Percentiles rank a stretch among this genome's conserved stretches.
phyloP scores from a whole-genome alignment of 2,888 invertebrate genomes.

The Holacanthella duospinosa region DNA sequence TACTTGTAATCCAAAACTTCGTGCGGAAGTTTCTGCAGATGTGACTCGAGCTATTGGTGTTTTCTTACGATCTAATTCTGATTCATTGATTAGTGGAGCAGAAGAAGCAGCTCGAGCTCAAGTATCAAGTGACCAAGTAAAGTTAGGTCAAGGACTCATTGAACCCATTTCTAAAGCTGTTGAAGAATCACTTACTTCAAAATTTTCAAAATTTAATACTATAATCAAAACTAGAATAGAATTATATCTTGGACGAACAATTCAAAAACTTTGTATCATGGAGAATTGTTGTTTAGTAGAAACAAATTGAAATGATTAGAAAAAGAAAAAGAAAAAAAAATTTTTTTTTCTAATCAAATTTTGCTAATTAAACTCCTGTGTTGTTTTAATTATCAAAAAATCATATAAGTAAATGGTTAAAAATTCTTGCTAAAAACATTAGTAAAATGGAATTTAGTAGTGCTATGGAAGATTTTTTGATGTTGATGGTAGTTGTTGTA shows the following conservation, averaged over 20 bases:
- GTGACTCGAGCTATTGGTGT: background rate
- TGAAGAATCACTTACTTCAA: background rate
- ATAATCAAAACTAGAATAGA: background rate
- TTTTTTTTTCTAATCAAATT: too few relatives aligned
- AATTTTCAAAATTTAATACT: background rate
- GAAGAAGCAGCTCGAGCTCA: background rate
- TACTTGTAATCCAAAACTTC: background rate
- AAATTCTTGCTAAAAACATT: too few relatives aligned
- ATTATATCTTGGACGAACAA: background rate
- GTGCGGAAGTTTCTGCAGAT: background rate
- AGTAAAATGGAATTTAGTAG: too few relatives aligned
- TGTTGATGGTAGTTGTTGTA: conserved; percentile 1
- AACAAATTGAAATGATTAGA: background rate
- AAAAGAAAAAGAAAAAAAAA: too few relatives aligned
- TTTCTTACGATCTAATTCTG: background rate
- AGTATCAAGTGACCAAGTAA: background rate
- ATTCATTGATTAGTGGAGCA: background rate
- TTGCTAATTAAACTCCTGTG: too few relatives aligned
- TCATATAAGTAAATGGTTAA: too few relatives aligned
- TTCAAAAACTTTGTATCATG: background rate
- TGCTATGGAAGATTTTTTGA: background rate
- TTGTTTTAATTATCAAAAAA: too few relatives aligned
- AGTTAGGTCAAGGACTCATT: background rate
- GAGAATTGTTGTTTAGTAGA: background rate
- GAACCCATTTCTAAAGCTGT: background rate